A percentile compares a stretch with the other conserved stretches of the same genome.
Evolutionary conservation across 2,113 vertebrate genomes (phyloP).

Genomic region (Haemorhous mexicanus): DNA sequence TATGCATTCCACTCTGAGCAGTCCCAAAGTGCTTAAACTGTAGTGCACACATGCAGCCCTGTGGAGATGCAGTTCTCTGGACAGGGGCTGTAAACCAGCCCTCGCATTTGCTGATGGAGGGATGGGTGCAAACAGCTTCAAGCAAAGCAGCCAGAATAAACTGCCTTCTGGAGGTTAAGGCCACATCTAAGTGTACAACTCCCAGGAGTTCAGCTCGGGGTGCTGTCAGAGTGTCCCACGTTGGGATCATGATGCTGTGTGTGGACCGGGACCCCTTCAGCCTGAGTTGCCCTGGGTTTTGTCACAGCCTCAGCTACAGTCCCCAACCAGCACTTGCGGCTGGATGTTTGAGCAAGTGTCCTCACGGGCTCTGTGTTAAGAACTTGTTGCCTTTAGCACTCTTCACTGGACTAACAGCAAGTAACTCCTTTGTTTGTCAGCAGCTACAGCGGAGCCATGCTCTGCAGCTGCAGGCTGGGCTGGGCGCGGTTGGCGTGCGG

Average conservation of each 20-base stretch:
- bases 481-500: rapidly evolving
- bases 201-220: neutral
- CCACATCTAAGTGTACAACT: rapidly evolving
- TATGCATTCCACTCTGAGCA: slow-evolving; percentile 4
- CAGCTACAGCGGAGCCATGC: neutral
- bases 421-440: neutral
- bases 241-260: rapidly evolving
- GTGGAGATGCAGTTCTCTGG: neutral
- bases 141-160: neutral
- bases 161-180: neutral
- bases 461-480: neutral
- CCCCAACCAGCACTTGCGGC: rapidly evolving
- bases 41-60: neutral
- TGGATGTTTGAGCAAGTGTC: neutral
- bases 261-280: rapidly evolving
- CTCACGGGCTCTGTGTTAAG: rapidly evolving
- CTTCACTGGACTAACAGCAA: neutral
- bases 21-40: neutral
- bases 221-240: neutral
- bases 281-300: neutral
- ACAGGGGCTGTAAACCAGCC: neutral
- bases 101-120: neutral
- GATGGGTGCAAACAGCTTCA: neutral
- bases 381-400: neutral
- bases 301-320: neutral